phyloP scores from a whole-genome alignment of 2,797 vertebrate species.

The Gymnothorax javanicus region DNA sequence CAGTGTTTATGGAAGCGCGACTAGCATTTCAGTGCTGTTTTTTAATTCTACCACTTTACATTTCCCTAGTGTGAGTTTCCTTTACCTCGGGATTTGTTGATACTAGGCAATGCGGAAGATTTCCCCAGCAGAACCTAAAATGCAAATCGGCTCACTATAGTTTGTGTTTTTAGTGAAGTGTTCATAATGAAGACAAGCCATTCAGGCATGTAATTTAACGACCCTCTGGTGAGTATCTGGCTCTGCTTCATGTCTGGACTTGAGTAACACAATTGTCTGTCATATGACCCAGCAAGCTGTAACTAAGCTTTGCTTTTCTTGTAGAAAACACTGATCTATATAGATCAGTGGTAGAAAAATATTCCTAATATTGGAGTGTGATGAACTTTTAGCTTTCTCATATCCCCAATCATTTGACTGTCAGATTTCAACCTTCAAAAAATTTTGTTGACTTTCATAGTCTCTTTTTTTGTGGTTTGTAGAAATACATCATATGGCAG shows the following conservation, averaged over 20 bases:
- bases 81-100: not conserved
- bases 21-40: not conserved
- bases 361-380: not conserved
- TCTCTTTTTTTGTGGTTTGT: not conserved
- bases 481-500: not conserved
- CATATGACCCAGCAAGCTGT: not conserved
- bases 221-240: not conserved
- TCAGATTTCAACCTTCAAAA: not conserved
- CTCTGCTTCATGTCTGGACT: not conserved
- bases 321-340: no score
- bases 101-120: not conserved
- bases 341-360: not conserved
- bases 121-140: not conserved
- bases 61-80: not conserved
- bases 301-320: no score
- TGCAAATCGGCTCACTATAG: not conserved
- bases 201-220: not conserved
- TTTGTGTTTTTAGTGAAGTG: not conserved
- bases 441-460: not conserved
- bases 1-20: not conserved
- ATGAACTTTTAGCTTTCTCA: not conserved
- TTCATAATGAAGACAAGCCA: not conserved
- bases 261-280: not conserved
- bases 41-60: not conserved
- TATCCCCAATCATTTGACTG: not conserved